These are phyloP conservation scores for Hyphantria cunea DNA, from an alignment of 1,140 invertebrate genomes.

Conservation along the genomic window DNA sequence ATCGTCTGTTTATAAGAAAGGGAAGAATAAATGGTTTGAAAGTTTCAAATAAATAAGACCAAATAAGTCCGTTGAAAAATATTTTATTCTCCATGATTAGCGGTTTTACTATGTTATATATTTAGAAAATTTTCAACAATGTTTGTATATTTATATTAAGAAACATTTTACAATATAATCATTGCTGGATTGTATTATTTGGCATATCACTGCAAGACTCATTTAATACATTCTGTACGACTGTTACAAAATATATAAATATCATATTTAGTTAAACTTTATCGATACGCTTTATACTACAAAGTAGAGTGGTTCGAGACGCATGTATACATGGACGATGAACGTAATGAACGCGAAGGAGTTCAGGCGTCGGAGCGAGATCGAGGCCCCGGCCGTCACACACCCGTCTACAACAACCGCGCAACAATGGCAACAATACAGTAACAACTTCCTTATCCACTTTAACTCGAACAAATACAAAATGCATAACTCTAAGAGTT, in stretches of 20 bases:
- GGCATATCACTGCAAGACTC: slow-evolving; percentile 77
- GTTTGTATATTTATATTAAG: slow-evolving; percentile 78
- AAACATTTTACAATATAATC: slow-evolving; percentile 75
- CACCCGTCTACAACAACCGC: slow-evolving; percentile 53
- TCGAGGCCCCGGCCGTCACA: slow-evolving; percentile 32
- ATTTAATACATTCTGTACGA: slow-evolving; percentile 47
- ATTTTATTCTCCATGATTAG: slow-evolving; percentile 82
- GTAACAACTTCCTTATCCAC: slow-evolving; percentile 67
- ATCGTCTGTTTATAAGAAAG: no score
- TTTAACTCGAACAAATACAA: slow-evolving; percentile 72
- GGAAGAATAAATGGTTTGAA: no score
- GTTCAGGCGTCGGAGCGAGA: slow-evolving; percentile 12
- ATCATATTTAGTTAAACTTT: slow-evolving; percentile 6
- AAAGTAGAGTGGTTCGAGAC: slow-evolving; percentile 1
- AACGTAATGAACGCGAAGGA: background rate
- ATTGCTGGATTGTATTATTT: slow-evolving; percentile 76
- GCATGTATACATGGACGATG: background rate
- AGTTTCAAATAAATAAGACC: slow-evolving; percentile 53
- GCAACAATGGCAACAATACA: slow-evolving; percentile 67
- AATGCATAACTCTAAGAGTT: slow-evolving; percentile 72
- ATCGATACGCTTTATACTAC: background rate
- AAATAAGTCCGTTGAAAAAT: slow-evolving; percentile 76
- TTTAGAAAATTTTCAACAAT: slow-evolving; percentile 81
- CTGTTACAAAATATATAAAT: slow-evolving; percentile 45
- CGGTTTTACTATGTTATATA: slow-evolving; percentile 76